Base-by-base conservation (phyloP, 1,140 invertebrate species). In the Ephestia elutella region DNA sequence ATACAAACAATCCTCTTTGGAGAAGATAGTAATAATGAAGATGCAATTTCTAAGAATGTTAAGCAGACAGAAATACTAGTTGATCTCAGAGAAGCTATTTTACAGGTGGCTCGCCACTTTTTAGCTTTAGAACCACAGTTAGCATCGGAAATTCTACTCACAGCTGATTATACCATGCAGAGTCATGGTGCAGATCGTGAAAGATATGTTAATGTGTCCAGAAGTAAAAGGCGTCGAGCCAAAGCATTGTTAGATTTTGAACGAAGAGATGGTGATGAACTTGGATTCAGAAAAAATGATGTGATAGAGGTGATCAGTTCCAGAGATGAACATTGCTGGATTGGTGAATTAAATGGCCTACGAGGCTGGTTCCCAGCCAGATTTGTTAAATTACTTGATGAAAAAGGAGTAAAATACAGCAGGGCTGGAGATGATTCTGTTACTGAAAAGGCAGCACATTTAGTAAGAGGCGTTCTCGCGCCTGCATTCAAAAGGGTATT, bases 321-420 rank as follows among this genome's bases (percentile, higher is more conserved):
- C 78, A 97, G 97, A 83, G 99, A 99, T 91, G 99, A 99, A 81
- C 98, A 99, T 85, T 99, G 99, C 86, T 99, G 99, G 99, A 94
- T 99, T 63, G 99, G 99, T 51, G 99, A 99, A 89, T 85, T 99
- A 1, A 99, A 99, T 92, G 98, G 98, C 1, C 85, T 99, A 30
- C 91, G 96, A 82, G 98, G 98, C 38, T 99, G 98, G 98, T 99
- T 99, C 91, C 99, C 99, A 17, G 98, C 99, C 5, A 97, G 98
- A 89, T 99, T 99, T 92, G 98, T 99, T 0, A 95, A 98, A 81
- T 89, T 99, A 55, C 90, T 99, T 18, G 98, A 99, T 89, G 98
- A 99, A 87, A 91, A 98, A 71, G 98, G 97, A 81, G 98, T 98
- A 75, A 92, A 97, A 74, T 99, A 99, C 85, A 97, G 96, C 21